These are phyloP conservation scores for Phragmatobia fuliginosa DNA, from an alignment of 2,888 invertebrate species.

Conservation along the genomic window DNA sequence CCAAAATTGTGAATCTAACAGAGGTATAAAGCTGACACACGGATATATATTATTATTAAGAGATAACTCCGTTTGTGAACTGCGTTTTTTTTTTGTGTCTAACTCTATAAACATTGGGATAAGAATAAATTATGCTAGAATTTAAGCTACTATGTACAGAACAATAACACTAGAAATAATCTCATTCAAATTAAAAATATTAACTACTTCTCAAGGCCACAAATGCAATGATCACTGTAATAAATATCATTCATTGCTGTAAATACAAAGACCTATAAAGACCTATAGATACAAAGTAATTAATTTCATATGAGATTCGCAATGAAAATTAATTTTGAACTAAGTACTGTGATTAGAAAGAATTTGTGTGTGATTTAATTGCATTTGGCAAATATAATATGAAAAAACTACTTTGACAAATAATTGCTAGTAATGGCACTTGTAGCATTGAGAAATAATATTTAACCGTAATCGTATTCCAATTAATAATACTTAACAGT, in stretches of 20 bases:
- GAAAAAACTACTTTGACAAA: slow-evolving; percentile 4
- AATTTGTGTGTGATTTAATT: slow-evolving; percentile 12
- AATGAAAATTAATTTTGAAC: slow-evolving; percentile 36
- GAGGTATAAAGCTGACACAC: slow-evolving; percentile 22
- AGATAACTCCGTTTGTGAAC: slow-evolving; percentile 42
- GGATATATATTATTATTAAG: slow-evolving; percentile 22
- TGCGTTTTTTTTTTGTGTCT: slow-evolving; percentile 52
- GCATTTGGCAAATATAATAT: slow-evolving; percentile 22
- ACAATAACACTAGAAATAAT: slow-evolving; percentile 79
- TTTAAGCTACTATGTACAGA: slow-evolving; percentile 79
- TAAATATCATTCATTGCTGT: slow-evolving; percentile 39
- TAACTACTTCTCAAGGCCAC: slow-evolving; percentile 73
- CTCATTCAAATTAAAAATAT: slow-evolving; percentile 78
- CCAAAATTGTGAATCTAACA: slow-evolving; percentile 35
- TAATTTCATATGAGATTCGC: slow-evolving; percentile 13
- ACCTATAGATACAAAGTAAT: not conserved
- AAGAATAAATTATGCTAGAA: slow-evolving; percentile 69
- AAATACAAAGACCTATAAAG: no score
- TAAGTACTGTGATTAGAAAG: slow-evolving; percentile 23
- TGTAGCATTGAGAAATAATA: slow-evolving; percentile 77
- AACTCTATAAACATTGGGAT: slow-evolving; percentile 68
- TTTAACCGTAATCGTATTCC: slow-evolving; percentile 65
- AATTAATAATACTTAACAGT: slow-evolving; percentile 71
- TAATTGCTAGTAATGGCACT: slow-evolving; percentile 57
- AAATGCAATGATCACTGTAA: slow-evolving; percentile 48